These are phyloP conservation scores for Augochlorella aurata DNA, from an alignment of 2,888 invertebrate species.

Conservation along the genomic window DNA sequence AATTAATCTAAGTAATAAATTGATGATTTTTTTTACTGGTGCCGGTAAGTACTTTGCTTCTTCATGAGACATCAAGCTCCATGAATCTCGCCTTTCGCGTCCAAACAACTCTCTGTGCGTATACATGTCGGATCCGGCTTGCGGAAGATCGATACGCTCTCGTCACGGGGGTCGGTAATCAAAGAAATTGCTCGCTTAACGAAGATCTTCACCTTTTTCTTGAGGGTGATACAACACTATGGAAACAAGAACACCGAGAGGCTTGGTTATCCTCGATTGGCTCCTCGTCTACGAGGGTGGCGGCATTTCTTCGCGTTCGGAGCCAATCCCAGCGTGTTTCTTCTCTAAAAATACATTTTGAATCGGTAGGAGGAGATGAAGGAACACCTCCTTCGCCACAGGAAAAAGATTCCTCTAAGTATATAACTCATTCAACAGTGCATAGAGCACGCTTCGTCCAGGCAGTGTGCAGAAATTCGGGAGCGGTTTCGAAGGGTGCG, in stretches of 20 bases:
- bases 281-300: constrained; percentile 66
- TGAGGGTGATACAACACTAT: constrained; percentile 53
- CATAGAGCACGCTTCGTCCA: constrained; percentile 26
- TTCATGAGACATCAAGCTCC: constrained; percentile 2
- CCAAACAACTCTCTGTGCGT: constrained; percentile 16
- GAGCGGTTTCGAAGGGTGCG: constrained; percentile 21
- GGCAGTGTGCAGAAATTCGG: constrained; percentile 24
- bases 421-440: constrained; percentile 55
- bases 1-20: constrained; percentile 3
- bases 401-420: constrained; percentile 59
- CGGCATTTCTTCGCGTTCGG: constrained; percentile 70
- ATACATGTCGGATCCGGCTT: constrained; percentile 3
- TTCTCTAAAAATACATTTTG: constrained; percentile 76
- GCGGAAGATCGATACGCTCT: constrained; percentile 41
- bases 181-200: constrained; percentile 54
- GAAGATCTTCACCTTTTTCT: constrained; percentile 51
- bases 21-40: background rate
- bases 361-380: constrained; percentile 77
- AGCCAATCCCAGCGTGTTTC: constrained; percentile 71
- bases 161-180: constrained; percentile 47
- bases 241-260: constrained; percentile 50
- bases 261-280: constrained; percentile 67
- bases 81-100: constrained; percentile 35
- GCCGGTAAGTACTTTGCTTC: background rate
- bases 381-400: constrained; percentile 67